Base-by-base conservation (phyloP, 2,113 vertebrate genomes). In the Pterophyllum scalare region DNA sequence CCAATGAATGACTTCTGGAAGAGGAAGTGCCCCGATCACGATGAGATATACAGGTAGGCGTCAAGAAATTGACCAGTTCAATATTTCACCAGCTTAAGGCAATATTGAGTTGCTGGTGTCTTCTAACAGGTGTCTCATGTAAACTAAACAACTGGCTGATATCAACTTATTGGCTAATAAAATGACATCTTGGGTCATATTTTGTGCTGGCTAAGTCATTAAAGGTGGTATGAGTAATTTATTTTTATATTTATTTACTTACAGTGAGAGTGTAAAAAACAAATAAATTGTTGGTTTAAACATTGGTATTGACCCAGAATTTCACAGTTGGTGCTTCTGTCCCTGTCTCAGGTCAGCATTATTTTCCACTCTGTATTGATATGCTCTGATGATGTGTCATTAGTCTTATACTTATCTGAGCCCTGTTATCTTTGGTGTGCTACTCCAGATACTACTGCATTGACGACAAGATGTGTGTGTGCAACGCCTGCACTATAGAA, bases 401-500 rank as follows among this genome's bases (percentile, higher is more conserved):
- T 38, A 52, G n/a, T 79, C 8, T 52, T 64, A 38, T 58, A 17
- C 59, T 67, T 14, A 24, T 38, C 26, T 60, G 20, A 24, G 49
- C 74, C 19, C 12, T 74, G n/a, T 70, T 64, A 75, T 58, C 19
- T 83, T 38, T 54, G 24, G 0, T 59, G 2, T 20, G 6, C 6
- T n/a, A 8, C 17, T 77, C 6, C 76, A 93, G 94, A 12, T 96
- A 96, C 84, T 96, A 94, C 88, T 96, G 96, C 82, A 67, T 94
- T 87, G 91, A 95, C 1, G 94, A 96, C 74, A 88, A 91, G 33
- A 75, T 87, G 60, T 94, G 91, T 8, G 91, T 96, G 59, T 96
- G 96, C 80, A 94, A 93, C 15, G 92, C 92, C 70, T 96, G 96
- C 90, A 94, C 91, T 65, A 93, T 95, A 1, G 93, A 95, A 58